Evolutionary conservation across 1,140 invertebrate genomes (phyloP).

Genomic region (Telenomus remus): DNA sequence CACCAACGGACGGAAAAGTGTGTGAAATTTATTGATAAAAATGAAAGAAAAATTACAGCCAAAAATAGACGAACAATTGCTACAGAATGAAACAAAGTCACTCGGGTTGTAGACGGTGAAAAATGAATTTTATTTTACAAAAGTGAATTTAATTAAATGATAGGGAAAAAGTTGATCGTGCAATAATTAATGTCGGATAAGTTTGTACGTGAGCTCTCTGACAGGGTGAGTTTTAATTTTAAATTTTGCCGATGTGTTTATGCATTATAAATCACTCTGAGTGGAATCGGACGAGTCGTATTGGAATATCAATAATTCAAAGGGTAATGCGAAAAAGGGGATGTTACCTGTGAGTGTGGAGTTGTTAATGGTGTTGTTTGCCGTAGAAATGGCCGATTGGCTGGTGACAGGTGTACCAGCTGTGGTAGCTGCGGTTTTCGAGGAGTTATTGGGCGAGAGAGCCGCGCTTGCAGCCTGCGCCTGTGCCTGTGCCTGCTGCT

Average conservation of each 20-base stretch:
- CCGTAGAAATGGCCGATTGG: slow-evolving; percentile 73
- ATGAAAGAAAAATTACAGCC: no score
- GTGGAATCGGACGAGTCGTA: slow-evolving; percentile 36
- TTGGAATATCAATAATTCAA: slow-evolving; percentile 52
- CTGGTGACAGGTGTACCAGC: slow-evolving; percentile 73
- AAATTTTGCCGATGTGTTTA: slow-evolving; percentile 37
- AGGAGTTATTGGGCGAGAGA: slow-evolving; percentile 73
- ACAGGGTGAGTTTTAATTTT: slow-evolving; percentile 26
- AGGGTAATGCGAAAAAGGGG: slow-evolving; percentile 55
- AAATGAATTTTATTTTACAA: no score
- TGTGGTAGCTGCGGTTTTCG: slow-evolving; percentile 73
- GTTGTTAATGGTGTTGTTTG: slow-evolving; percentile 74
- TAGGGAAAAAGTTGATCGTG: no score
- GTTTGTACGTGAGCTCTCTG: neutral
- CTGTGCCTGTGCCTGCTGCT: slow-evolving; percentile 78
- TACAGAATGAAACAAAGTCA: no score
- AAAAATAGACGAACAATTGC: no score
- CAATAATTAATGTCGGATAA: no score
- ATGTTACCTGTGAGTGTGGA: slow-evolving; percentile 74
- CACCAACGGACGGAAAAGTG: slow-evolving; percentile 27
- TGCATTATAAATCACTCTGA: slow-evolving; percentile 45
- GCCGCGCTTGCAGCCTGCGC: slow-evolving; percentile 71
- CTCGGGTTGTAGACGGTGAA: no score
- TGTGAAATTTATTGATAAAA: neutral
- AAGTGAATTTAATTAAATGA: no score